phyloP scores from a whole-genome alignment of 2,797 vertebrate genomes.

The Ceryle rudis region DNA sequence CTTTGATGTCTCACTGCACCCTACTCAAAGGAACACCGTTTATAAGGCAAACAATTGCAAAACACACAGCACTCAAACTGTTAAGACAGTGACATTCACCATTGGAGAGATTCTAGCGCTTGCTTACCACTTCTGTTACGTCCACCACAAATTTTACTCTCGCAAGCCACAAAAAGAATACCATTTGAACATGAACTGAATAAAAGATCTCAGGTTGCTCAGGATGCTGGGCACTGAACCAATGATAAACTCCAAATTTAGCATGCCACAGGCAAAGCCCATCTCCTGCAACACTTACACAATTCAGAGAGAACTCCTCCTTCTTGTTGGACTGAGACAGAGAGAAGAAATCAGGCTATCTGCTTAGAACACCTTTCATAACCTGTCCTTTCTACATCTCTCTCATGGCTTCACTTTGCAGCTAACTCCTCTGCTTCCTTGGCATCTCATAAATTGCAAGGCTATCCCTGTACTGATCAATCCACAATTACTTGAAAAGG shows the following conservation, averaged over 20 bases:
- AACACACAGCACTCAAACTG: background rate
- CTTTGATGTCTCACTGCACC: slow-evolving; percentile 22
- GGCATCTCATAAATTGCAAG: background rate
- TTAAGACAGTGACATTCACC: background rate
- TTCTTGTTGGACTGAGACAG: background rate
- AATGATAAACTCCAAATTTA: slow-evolving; percentile 10
- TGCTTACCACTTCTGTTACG: background rate
- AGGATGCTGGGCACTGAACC: slow-evolving; percentile 25
- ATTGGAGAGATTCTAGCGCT: background rate
- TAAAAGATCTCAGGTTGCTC: slow-evolving; percentile 11
- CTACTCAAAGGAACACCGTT: slow-evolving; percentile 21
- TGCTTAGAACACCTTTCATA: background rate
- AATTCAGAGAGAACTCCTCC: background rate
- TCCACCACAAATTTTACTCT: background rate
- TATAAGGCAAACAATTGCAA: slow-evolving; percentile 13
- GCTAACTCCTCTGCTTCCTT: background rate
- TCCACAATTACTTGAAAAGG: background rate
- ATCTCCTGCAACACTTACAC: slow-evolving; percentile 1
- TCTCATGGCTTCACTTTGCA: background rate
- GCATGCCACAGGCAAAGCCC: slow-evolving; percentile 9
- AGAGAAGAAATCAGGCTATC: background rate
- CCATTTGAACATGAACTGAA: background rate
- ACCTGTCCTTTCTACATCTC: background rate
- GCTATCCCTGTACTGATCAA: background rate
- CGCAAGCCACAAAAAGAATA: background rate